Base-by-base conservation (phyloP, 2,888 invertebrate species). In the Cylindroiulus punctatus region DNA sequence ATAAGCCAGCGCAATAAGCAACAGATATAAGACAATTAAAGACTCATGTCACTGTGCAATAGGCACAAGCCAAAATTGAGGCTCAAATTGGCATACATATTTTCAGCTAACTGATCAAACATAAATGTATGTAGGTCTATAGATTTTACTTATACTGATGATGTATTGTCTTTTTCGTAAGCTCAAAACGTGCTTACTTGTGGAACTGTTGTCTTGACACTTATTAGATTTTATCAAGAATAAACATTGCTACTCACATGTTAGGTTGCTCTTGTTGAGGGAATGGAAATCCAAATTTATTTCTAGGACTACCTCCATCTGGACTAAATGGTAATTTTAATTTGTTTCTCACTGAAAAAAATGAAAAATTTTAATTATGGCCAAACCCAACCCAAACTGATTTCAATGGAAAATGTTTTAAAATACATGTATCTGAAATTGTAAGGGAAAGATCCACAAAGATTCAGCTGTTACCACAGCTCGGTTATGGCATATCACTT, bases 1-100 rank as follows among this genome's bases (percentile, higher is more conserved):
- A 85, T 14, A 84, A 84, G 32, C 65, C 22, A 83, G 36, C 81
- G 36, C 81, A 81, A 36, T 81, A 81, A 81, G 81, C 81, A 81
- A 32, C 17, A 26, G 26, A 52, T 52, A 14, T 47, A 52, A n/a
- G 19, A 52, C 52, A 52, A 52, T n/a, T 52, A 52, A n/a, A 65
- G 57, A 65, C 57, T 19, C n/a, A n/a, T n/a, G n/a, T n/a, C n/a
- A n/a, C 8, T 65, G 22, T 7, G 57, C 57, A 65, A 65, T 65
- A n/a, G 36, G 52, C 26, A 26, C 8, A 65, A 65, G 22, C 7
- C 22, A 44, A 44, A 10, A 2, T 65, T 65, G 65, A 65, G 22
- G 65, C 0, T 26, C 22, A 8, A 14, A 47, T 40, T 7, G 4
- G 4, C 8, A 7, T 40, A 8, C 14, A 52, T 19, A 52, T 52